phyloP scores from a whole-genome alignment of 2,113 vertebrate genomes.

The Platichthys stellatus region DNA sequence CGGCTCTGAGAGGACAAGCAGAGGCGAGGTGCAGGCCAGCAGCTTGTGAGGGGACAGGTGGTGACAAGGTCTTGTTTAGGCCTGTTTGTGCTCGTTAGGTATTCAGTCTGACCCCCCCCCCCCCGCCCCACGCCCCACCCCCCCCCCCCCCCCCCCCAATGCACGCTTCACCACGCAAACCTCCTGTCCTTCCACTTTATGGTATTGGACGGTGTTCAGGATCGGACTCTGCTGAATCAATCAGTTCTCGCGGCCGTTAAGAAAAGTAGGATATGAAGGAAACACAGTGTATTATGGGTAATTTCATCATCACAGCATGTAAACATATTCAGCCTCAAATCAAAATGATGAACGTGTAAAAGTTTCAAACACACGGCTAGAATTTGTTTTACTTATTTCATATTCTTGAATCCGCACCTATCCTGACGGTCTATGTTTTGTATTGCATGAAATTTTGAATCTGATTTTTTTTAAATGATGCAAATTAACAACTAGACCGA shows the following conservation, averaged over 20 bases:
- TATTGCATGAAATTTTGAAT: too few species aligned
- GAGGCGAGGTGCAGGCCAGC: conserved; percentile 33
- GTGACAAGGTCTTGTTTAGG: conserved; percentile 57
- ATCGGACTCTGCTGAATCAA: not conserved
- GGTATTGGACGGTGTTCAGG: not conserved
- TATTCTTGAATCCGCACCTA: too few species aligned
- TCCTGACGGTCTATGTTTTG: too few species aligned
- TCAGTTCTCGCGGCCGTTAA: not conserved
- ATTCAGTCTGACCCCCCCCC: conserved; percentile 1
- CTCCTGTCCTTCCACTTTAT: not conserved
- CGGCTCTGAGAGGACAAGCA: conserved; percentile 34
- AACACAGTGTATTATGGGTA: too few species aligned
- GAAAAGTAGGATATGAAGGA: too few species aligned
- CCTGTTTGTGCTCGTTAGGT: conserved; percentile 32
- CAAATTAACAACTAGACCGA: not conserved
- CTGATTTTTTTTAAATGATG: not conserved
- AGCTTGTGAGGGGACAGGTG: conserved; percentile 57
- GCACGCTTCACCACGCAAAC: not conserved
- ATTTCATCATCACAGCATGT: too few species aligned
- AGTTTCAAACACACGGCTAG: too few species aligned
- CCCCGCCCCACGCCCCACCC: not conserved
- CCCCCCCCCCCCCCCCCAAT: not conserved
- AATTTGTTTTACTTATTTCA: too few species aligned
- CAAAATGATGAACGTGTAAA: too few species aligned
- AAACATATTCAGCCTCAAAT: too few species aligned